These are phyloP conservation scores for Maccullochella peelii DNA, from an alignment of 2,113 vertebrate species.

Conservation along the genomic window DNA sequence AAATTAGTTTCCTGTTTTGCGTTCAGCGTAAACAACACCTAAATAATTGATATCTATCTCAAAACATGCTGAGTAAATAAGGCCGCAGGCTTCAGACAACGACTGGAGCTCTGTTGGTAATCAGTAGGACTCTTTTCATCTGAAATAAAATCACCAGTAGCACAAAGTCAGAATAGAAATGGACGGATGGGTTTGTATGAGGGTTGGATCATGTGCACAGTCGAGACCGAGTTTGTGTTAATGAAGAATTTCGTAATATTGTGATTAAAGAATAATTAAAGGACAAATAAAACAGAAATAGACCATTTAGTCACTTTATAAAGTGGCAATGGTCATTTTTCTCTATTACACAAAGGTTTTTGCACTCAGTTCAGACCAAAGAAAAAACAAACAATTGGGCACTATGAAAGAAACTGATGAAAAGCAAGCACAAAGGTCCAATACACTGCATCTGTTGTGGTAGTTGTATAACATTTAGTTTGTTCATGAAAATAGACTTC, in stretches of 20 bases:
- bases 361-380: neutral
- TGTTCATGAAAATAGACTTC: neutral
- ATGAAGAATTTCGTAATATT: neutral
- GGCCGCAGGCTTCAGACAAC: conserved; percentile 18
- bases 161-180: neutral
- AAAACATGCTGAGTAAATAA: conserved; percentile 46
- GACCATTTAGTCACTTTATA: neutral
- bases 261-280: conserved; percentile 1
- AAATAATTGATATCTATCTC: conserved; percentile 63
- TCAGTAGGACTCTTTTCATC: conserved; percentile 13
- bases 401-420: neutral
- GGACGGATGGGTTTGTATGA: neutral
- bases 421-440: neutral
- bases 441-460: neutral
- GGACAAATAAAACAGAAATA: neutral
- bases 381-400: neutral
- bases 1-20: conserved; percentile 60
- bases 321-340: neutral
- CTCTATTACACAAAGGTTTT: neutral
- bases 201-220: neutral
- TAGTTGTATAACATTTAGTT: neutral
- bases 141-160: conserved; percentile 11
- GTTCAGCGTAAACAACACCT: conserved; percentile 52
- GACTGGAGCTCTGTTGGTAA: conserved; percentile 11
- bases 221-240: neutral